Percentiles rank a stretch among this genome's conserved stretches.
Conservation (phyloP, 2,888 invertebrate species). For the Therioaphis trifolii region DNA sequence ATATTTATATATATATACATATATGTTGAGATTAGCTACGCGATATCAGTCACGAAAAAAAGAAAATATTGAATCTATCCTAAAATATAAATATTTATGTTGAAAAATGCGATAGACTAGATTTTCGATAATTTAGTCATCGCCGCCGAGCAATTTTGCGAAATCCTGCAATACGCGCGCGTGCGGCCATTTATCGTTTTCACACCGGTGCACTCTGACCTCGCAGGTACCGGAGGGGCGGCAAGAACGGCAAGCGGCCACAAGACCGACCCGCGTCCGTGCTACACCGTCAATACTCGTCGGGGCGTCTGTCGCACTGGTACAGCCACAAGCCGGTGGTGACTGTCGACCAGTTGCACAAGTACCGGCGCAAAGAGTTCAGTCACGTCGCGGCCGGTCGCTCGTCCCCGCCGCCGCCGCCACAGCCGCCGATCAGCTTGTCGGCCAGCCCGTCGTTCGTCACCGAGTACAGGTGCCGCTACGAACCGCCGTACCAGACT, state of each 20-base stretch:
- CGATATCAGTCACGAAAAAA: too few species aligned
- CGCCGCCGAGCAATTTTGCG: too few species aligned
- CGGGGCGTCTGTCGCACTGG: slow-evolving; percentile 42
- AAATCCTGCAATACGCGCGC: too few species aligned
- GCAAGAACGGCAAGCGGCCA: slow-evolving; percentile 12
- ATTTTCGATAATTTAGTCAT: too few species aligned
- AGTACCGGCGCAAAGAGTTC: slow-evolving; percentile 52
- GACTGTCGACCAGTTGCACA: slow-evolving; percentile 63
- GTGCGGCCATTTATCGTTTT: too few species aligned
- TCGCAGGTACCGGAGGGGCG: slow-evolving; percentile 34
- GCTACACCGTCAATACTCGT: slow-evolving; percentile 28
- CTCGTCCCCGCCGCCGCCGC: neutral
- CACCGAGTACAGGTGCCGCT: slow-evolving; percentile 48
- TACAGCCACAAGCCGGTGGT: slow-evolving; percentile 53
- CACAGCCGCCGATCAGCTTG: slow-evolving; percentile 38
- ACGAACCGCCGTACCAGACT: slow-evolving; percentile 41
- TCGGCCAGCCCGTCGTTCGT: slow-evolving; percentile 51
- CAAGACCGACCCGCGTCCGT: slow-evolving; percentile 44
- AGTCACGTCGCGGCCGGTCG: neutral
- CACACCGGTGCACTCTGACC: too few species aligned
- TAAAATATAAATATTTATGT: too few species aligned
- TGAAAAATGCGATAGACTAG: too few species aligned
- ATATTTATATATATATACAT: too few species aligned
- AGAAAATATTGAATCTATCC: too few species aligned
- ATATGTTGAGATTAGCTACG: too few species aligned